Evolutionary conservation across 2,888 invertebrate genomes (phyloP).

Genomic region (Nymphalis c-album): DNA sequence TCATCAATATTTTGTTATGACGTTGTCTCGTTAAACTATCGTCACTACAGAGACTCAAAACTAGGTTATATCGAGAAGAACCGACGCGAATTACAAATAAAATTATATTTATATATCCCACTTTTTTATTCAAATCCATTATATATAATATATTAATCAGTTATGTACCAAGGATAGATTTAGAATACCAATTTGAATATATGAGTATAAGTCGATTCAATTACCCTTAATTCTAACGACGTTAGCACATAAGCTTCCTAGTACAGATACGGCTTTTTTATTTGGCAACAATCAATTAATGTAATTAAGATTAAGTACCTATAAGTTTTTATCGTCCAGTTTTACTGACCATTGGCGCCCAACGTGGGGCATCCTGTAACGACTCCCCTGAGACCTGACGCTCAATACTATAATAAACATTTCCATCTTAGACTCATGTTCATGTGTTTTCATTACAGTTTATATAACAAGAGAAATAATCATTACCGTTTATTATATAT

Average conservation of each 20-base stretch:
- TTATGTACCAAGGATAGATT: no score
- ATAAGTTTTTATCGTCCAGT: conserved; percentile 1
- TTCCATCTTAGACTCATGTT: background rate
- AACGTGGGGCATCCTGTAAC: conserved; percentile 17
- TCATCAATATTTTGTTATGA: no score
- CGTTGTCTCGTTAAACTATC: no score
- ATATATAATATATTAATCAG: no score
- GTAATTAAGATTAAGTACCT: conserved; percentile 2
- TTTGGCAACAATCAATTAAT: background rate
- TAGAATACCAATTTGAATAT: background rate
- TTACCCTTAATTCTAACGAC: background rate
- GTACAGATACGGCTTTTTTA: conserved; percentile 1
- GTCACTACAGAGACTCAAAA: no score
- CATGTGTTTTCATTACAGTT: background rate
- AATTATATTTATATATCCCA: no score
- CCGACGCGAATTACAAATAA: no score
- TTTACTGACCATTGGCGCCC: conserved; percentile 14
- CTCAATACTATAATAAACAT: background rate
- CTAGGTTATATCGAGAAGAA: no score
- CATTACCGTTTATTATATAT: no score
- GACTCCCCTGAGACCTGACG: background rate
- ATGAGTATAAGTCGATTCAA: no score
- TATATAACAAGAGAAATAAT: background rate
- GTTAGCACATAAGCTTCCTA: background rate
- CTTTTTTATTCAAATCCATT: no score